A percentile compares a stretch with the other conserved stretches of the same genome.
These are phyloP conservation scores for Holocentrus rufus DNA, from an alignment of 2,797 vertebrate genomes.

Conservation along the genomic window DNA sequence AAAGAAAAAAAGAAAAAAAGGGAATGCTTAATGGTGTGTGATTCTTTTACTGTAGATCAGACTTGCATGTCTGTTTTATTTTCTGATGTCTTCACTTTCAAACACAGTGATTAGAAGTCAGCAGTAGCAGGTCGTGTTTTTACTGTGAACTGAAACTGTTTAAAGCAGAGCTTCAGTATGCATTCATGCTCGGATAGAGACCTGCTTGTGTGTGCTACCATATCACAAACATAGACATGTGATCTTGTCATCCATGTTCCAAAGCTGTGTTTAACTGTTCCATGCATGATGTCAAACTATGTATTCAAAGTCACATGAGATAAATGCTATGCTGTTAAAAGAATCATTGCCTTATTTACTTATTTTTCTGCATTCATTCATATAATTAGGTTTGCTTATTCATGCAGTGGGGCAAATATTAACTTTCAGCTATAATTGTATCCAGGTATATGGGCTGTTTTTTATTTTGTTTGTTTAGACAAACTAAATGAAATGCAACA, in stretches of 20 bases:
- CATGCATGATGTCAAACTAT: conserved; percentile 50
- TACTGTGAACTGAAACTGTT: conserved; percentile 63
- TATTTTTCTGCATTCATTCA: neutral
- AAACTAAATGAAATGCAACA: too few relatives aligned
- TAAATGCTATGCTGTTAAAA: conserved; percentile 55
- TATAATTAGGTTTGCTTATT: conserved; percentile 2
- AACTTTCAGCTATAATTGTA: too few relatives aligned
- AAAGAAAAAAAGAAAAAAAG: conserved; percentile 64
- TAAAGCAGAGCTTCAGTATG: conserved; percentile 30
- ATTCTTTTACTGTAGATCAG: conserved; percentile 36
- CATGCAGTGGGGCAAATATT: too few relatives aligned
- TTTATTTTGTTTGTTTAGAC: too few relatives aligned
- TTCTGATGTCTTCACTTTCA: conserved; percentile 32
- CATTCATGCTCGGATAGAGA: conserved; percentile 30
- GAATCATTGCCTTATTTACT: conserved; percentile 44
- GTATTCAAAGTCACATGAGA: conserved; percentile 48
- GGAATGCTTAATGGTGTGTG: conserved; percentile 34
- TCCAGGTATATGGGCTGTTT: neutral
- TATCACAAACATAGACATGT: conserved; percentile 46
- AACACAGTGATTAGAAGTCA: conserved; percentile 21
- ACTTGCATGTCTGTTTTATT: conserved; percentile 13
- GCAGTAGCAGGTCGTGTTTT: conserved; percentile 41
- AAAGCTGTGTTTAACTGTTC: conserved; percentile 52
- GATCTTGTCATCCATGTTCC: conserved; percentile 37
- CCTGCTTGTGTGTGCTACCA: conserved; percentile 37